Percentiles rank a stretch among this genome's conserved stretches.
These are phyloP conservation scores for Bombus sylvicola DNA, from an alignment of 1,140 invertebrate species.

Conservation along the genomic window DNA sequence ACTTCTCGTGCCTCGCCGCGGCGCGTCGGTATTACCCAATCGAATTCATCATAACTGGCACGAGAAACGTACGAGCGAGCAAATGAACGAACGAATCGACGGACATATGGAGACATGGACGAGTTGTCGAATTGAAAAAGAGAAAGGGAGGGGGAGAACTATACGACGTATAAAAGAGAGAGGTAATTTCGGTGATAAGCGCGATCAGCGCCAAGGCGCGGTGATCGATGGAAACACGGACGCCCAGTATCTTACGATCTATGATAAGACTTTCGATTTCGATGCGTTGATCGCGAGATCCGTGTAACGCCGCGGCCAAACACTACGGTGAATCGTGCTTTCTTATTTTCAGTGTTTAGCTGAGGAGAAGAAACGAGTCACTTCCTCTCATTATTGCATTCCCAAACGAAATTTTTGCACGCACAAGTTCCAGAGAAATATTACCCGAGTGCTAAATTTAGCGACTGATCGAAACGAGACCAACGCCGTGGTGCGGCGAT, in stretches of 20 bases:
- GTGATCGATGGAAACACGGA: constrained; percentile 36
- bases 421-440: constrained; percentile 2
- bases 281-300: neutral
- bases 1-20: constrained; percentile 67
- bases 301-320: neutral
- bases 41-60: constrained; percentile 79
- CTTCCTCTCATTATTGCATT: neutral
- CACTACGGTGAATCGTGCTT: too few species aligned
- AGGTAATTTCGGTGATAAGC: constrained; percentile 36
- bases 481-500: constrained; percentile 47
- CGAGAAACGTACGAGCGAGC: constrained; percentile 58
- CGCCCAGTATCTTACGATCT: constrained; percentile 13
- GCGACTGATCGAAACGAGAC: constrained; percentile 25
- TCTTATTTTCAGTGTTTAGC: neutral
- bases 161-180: constrained; percentile 8
- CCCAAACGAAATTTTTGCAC: neutral
- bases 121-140: constrained; percentile 21
- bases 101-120: neutral
- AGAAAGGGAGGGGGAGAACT: neutral
- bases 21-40: constrained; percentile 77
- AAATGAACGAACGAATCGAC: neutral
- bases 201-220: constrained; percentile 45
- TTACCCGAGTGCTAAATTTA: constrained; percentile 28
- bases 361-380: neutral
- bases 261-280: constrained; percentile 43